A percentile compares a stretch with the other conserved stretches of the same genome.
Conservation (phyloP, 2,113 vertebrate species). For the Alethe diademata region DNA sequence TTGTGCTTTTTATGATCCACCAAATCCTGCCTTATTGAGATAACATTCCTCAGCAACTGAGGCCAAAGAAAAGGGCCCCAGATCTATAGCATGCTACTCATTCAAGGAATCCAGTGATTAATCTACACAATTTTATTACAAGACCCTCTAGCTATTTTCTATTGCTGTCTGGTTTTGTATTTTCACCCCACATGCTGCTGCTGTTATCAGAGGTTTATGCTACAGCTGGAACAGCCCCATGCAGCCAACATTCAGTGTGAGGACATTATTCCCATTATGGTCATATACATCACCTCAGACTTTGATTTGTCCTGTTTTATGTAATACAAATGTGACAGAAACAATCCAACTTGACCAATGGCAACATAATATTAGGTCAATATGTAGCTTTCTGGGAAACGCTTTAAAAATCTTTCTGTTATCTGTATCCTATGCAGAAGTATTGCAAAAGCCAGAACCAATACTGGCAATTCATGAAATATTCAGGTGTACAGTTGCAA, state of each 20-base stretch:
- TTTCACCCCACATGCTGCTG: background rate
- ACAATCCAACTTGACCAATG: background rate
- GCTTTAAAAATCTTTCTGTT: background rate
- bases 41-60: background rate
- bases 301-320: background rate
- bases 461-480: conserved; percentile 29
- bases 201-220: background rate
- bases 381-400: background rate
- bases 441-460: conserved; percentile 1
- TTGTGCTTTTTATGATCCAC: background rate
- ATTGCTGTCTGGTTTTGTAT: background rate
- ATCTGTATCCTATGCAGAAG: background rate
- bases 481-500: conserved; percentile 30
- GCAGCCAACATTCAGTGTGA: background rate
- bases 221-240: background rate
- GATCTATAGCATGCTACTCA: background rate
- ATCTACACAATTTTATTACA: background rate
- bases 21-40: background rate
- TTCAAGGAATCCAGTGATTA: background rate
- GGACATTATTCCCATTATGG: background rate
- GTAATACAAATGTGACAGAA: background rate
- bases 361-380: background rate
- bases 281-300: background rate
- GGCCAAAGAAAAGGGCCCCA: background rate
- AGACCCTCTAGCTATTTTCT: background rate